Evolutionary conservation across 1,140 invertebrate genomes (phyloP), one percentile per base, ranked within the genome.

Genomic region (Papilio xuthus): DNA sequence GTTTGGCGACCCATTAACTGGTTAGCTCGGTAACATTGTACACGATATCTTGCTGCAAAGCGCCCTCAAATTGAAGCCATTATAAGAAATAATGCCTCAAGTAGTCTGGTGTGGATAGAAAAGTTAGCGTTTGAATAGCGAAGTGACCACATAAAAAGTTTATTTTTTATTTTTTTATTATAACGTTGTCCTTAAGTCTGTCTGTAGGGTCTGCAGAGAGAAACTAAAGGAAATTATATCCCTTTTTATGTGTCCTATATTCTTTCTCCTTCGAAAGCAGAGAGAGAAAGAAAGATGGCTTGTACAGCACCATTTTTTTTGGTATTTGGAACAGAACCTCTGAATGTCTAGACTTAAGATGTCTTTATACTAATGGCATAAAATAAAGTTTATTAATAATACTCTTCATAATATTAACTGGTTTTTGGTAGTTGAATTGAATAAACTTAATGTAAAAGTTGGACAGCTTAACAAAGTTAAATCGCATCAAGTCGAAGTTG

Each of bases 1-100:
- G 63, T 79, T 74, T 73, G 79, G 28, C 75, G 70, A 60, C 69
- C 77, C 72, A 72, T 70, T 69, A 28, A 47, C 63, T 75, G 56
- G 56, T 71, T 69, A 70, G 56, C 42, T 76, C 60, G 26, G 13
- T 67, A 28, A 67, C 60, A 67, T 67, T 67, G 60, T 32, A 67
- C 7, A 2, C 20, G 60, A 15, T 13, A 23, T 23, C 56, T 20
- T 56, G 53, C 56, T 63, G 20, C 13, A 63, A 63, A 26, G 23
- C 23, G 23, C 23, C 28, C 23, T 63, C 23, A 13, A 63, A 63
- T 26, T 1, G 23, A 60, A 2, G 56, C 47, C 13, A 4, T n/a
- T 50, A 12, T 50, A 50, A 50, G 47, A 13, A 18, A 18, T 50
- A 15, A 50, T 50, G 47, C 15, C 12, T 44, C 18, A 50, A 50